Evolutionary conservation across 2,888 invertebrate species (phyloP), one percentile per base, ranked within the genome.

Genomic region (Apotomis capreana): DNA sequence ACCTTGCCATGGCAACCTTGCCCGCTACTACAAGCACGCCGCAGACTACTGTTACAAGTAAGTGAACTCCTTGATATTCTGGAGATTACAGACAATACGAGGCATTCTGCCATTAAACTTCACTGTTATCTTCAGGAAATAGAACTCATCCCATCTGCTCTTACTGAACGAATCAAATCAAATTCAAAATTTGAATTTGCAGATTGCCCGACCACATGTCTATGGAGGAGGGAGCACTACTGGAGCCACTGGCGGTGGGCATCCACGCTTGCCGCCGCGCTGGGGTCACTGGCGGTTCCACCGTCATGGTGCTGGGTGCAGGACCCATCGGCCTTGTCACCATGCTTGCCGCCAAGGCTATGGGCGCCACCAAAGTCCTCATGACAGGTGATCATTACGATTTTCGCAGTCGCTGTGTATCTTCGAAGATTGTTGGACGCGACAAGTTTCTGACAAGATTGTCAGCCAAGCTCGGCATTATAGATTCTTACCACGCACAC

Each of bases 181-280:
- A 40, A 40, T 40, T 5, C 6, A 0, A 9, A 55, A 0, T 57
- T 6, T 59, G 26, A 26, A 26, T 26, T 0, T 12, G 1, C 81
- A 98, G 98, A 86, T 89, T 99, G 44, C 99, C 99, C 0, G 96
- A 97, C 80, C 95, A 98, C 89, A 96, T 99, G 59, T 94, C 95
- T 0, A 95, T 98, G 91, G 99, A 99, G 84, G 99, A 99, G 87
- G 99, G 98, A 1, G 99, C 99, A 0, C 85, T 99, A 0, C 89
- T 99, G 77, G 99, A 99, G 87, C 99, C 99, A 0, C 90, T 99
- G 10, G 95, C 98, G 0, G 99, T 99, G 40, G 99, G 97, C 6
- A 97, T 99, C 0, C 98, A 99, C 90, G 98, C 98, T 68, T 99
- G 99, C 81, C 95, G 96, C 68, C 95, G 98, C 76, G 98, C 96